Evolutionary conservation across 2,797 vertebrate genomes (phyloP), one percentile per base, ranked within the genome.

Genomic region (Eulemur coronatus): DNA sequence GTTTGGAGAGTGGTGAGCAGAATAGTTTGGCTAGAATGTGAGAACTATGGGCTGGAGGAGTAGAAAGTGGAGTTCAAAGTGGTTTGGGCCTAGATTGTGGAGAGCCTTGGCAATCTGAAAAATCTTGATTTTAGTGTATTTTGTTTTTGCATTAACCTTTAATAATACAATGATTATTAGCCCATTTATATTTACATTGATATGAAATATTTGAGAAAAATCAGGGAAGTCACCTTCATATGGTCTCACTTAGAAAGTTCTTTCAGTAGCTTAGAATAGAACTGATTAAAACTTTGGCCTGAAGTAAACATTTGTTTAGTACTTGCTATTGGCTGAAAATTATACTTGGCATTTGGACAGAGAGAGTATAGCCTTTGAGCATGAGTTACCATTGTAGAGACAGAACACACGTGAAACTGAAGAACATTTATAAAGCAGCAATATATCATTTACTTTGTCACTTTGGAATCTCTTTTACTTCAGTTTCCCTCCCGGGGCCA

Each of bases 201-300:
- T 73, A 55, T 43, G 79, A 92, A 96, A 35, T 84, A 90, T 70
- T 82, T 87, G 18, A 92, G 63, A 82, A 81, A 96, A 93, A 95
- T 81, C 50, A 76, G n/a, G 95, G 55, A 94, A 79, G 35, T 73
- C 4, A 1, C 5, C 9, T 91, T 24, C n/a, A 8, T 93, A 26
- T 81, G 80, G 18, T 80, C 33, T 89, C 24, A 86, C 50, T 91
- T 59, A 59, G 57, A 59, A 88, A 94, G 72, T 76, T 91, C 18
- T 94, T 94, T 90, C 26, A 90, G n/a, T 85, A 88, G 73, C 75
- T 97, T 96, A 73, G 50, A 80, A 24, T 88, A 76, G 67, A 89
- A 57, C 73, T 86, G 46, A 93, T 86, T 43, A 73, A 90, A 86
- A 69, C n/a, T 69, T 84, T 26, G 69, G 22, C 3, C 61, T 89